phyloP scores from a whole-genome alignment of 2,888 invertebrate species.

The Dicycla oo region DNA sequence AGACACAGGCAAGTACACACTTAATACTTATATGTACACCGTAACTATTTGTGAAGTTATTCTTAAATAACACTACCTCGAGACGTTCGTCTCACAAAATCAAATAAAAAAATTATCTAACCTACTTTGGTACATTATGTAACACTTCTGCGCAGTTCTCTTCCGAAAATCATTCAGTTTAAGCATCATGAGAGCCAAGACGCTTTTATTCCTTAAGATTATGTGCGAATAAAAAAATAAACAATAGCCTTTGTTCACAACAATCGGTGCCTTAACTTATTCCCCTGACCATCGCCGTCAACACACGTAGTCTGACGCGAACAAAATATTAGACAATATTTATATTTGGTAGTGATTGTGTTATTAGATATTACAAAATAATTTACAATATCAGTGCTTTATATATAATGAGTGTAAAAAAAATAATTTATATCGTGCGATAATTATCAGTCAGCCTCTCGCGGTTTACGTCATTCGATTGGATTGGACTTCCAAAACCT shows the following conservation, averaged over 20 bases:
- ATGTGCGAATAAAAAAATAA: constrained; percentile 84
- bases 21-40: constrained; percentile 33
- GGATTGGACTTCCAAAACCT: constrained; percentile 82
- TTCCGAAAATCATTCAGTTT: constrained; percentile 70
- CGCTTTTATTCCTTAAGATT: constrained; percentile 69
- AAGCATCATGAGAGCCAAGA: constrained; percentile 73
- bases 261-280: constrained; percentile 81
- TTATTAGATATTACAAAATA: constrained; percentile 52
- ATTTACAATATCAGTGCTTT: constrained; percentile 30
- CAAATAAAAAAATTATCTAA: constrained; percentile 50
- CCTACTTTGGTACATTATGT: constrained; percentile 70
- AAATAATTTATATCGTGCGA: constrained; percentile 66
- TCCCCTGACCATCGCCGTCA: constrained; percentile 77
- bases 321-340: constrained; percentile 35
- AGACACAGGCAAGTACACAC: constrained; percentile 89
- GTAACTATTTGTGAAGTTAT: constrained; percentile 26
- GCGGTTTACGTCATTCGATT: constrained; percentile 82
- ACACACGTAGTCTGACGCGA: constrained; percentile 70
- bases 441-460: constrained; percentile 72
- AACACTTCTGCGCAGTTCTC: constrained; percentile 70
- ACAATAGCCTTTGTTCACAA: constrained; percentile 88
- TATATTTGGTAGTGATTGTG: constrained; percentile 56
- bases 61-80: constrained; percentile 44
- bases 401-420: constrained; percentile 52
- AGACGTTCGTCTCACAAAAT: constrained; percentile 32